Conservation (phyloP, 2,888 invertebrate genomes). For the Hypomecis atomaria region DNA sequence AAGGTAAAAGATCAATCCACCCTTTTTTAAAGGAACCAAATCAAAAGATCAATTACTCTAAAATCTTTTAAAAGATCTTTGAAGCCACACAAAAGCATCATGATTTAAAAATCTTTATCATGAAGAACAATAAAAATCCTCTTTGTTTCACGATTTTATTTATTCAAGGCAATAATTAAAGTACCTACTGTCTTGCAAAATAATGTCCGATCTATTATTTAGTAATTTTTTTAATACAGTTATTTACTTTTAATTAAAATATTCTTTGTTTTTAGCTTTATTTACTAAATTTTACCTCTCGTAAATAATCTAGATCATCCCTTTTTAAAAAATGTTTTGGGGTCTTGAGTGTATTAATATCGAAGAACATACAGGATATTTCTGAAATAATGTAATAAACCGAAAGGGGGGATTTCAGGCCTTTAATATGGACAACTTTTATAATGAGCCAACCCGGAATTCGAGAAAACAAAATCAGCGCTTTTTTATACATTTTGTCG, state of each 20-base stretch:
- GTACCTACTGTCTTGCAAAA: background rate
- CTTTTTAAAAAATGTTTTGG: too few relatives aligned
- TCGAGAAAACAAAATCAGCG: too few relatives aligned
- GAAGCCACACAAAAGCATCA: slow-evolving; percentile 5
- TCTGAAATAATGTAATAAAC: too few relatives aligned
- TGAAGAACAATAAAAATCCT: slow-evolving; percentile 11
- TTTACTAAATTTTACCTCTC: background rate
- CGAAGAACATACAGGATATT: too few relatives aligned
- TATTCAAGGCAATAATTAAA: slow-evolving; percentile 17
- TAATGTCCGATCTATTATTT: slow-evolving; percentile 4
- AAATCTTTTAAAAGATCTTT: too few relatives aligned
- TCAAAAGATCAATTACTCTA: slow-evolving; percentile 1
- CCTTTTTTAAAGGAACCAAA: background rate
- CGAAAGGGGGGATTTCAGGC: too few relatives aligned
- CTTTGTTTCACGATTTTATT: background rate
- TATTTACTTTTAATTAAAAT: slow-evolving; percentile 3
- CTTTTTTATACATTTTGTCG: too few relatives aligned
- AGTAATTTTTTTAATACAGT: background rate
- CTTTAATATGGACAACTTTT: too few relatives aligned
- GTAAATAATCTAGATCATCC: too few relatives aligned
- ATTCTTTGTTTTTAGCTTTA: background rate
- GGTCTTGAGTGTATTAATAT: too few relatives aligned
- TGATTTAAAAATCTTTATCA: slow-evolving; percentile 6
- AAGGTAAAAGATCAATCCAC: background rate
- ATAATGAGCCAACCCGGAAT: too few relatives aligned